phyloP scores from a whole-genome alignment of 2,797 vertebrate genomes.

The Channallabes apus region DNA sequence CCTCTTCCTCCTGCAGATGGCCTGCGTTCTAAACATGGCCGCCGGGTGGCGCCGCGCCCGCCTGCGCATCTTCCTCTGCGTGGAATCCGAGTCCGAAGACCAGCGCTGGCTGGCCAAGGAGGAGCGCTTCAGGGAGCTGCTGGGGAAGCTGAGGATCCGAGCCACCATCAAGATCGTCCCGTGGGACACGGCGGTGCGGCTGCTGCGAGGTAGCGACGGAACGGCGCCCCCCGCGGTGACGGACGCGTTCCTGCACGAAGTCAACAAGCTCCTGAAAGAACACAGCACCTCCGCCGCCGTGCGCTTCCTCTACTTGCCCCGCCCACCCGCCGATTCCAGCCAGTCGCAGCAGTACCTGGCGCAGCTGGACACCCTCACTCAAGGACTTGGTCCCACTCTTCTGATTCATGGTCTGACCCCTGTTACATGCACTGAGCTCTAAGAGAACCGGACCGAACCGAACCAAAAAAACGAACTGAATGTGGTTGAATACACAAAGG shows the following conservation, averaged over 20 bases:
- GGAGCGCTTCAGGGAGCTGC: conserved; percentile 81
- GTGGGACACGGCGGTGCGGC: conserved; percentile 79
- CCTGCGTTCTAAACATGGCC: conserved; percentile 91
- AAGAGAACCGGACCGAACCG: conserved; percentile 41
- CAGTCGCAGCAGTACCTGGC: conserved; percentile 77
- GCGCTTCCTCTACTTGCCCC: conserved; percentile 86
- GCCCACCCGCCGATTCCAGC: conserved; percentile 74
- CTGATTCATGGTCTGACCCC: conserved; percentile 88
- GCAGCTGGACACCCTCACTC: conserved; percentile 80
- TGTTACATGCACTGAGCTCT: conserved; percentile 89
- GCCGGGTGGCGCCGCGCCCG: conserved; percentile 81
- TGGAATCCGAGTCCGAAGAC: conserved; percentile 77
- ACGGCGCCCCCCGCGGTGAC: conserved; percentile 48
- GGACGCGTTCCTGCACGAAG: conserved; percentile 71
- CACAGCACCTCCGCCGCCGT: conserved; percentile 82
- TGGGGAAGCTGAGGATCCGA: conserved; percentile 84
- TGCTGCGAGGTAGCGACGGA: conserved; percentile 33
- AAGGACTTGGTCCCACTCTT: conserved; percentile 82
- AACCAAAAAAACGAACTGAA: too few relatives aligned
- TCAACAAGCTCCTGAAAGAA: conserved; percentile 78
- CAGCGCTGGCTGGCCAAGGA: conserved; percentile 84
- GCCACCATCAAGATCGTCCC: conserved; percentile 85
- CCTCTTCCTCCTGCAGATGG: conserved; percentile 92
- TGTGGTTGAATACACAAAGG: background rate
- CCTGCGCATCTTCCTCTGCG: conserved; percentile 87